Conservation (phyloP, 2,113 vertebrate species). For the Cyprinodon variegatus region DNA sequence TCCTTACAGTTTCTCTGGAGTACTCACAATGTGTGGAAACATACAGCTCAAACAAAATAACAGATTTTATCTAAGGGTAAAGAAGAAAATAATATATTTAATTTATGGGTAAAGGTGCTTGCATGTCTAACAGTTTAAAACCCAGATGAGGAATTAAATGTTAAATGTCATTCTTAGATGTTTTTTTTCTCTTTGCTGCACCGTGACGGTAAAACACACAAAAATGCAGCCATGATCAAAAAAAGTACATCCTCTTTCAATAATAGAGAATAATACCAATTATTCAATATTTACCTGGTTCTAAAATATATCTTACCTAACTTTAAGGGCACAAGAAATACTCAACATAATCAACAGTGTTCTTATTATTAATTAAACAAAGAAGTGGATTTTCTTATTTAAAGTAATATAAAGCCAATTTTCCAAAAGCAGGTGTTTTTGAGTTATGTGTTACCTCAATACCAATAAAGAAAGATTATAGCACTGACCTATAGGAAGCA, state of each 20-base stretch:
- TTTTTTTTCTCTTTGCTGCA: conserved; percentile 11
- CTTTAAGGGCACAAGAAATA: neutral
- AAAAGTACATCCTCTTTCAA: neutral
- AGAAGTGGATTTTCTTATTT: neutral
- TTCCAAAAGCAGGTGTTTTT: no score
- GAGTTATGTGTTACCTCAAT: no score
- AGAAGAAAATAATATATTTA: conserved; percentile 21
- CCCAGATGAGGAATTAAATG: conserved; percentile 49
- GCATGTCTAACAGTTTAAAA: conserved; percentile 39
- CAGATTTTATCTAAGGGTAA: conserved; percentile 3
- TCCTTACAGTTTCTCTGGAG: conserved; percentile 73
- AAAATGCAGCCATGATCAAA: neutral
- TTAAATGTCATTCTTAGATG: conserved; percentile 23
- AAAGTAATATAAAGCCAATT: neutral
- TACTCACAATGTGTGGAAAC: conserved; percentile 71
- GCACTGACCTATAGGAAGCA: no score
- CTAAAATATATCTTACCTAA: neutral
- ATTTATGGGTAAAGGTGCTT: conserved; percentile 15
- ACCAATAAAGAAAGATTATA: no score
- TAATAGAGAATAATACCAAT: neutral
- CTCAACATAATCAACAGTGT: neutral
- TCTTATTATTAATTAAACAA: neutral
- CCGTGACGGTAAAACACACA: conserved; percentile 3
- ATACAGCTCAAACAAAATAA: conserved; percentile 66
- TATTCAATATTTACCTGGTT: neutral